Evolutionary conservation across 53 echinoderm and acorn worm genomes (phyloP).

Genomic region (Pentamera pediparva): DNA sequence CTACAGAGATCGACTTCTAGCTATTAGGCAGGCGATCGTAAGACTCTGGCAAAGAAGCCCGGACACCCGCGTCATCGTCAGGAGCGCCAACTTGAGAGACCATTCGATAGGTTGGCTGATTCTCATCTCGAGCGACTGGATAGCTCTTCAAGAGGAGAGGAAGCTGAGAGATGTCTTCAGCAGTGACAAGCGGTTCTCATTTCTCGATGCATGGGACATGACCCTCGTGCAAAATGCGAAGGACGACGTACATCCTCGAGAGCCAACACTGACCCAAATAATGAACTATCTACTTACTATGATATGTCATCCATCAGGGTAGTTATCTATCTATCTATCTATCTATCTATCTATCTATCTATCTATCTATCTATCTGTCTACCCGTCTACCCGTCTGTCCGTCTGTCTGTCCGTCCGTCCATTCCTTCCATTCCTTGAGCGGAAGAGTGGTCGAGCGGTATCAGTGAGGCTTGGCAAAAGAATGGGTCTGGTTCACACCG

Average conservation of each 20-base stretch:
- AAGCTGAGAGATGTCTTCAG: slow-evolving; percentile 17
- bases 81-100: slow-evolving; percentile 40
- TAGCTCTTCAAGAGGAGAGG: slow-evolving; percentile 22
- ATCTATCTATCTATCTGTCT: too few species aligned
- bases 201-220: slow-evolving; percentile 48
- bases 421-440: too few species aligned
- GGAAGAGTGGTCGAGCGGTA: too few species aligned
- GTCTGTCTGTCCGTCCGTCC: too few species aligned
- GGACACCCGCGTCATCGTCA: slow-evolving; percentile 23
- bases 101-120: slow-evolving; percentile 12
- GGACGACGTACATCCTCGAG: slow-evolving; percentile 25
- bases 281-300: slow-evolving; percentile 18
- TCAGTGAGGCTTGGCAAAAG: too few species aligned
- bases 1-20: slow-evolving; percentile 28
- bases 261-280: slow-evolving; percentile 1
- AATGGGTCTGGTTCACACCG: too few species aligned
- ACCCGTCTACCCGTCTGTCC: too few species aligned
- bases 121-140: slow-evolving; percentile 39
- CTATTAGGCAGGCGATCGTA: slow-evolving; percentile 5
- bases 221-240: slow-evolving; percentile 37
- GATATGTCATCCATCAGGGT: neutral
- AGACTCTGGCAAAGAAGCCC: slow-evolving; percentile 36
- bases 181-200: slow-evolving; percentile 6
- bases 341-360: too few species aligned
- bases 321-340: too few species aligned